Evolutionary conservation across 2,888 invertebrate species (phyloP).

Genomic region (Lasioglossum morio): DNA sequence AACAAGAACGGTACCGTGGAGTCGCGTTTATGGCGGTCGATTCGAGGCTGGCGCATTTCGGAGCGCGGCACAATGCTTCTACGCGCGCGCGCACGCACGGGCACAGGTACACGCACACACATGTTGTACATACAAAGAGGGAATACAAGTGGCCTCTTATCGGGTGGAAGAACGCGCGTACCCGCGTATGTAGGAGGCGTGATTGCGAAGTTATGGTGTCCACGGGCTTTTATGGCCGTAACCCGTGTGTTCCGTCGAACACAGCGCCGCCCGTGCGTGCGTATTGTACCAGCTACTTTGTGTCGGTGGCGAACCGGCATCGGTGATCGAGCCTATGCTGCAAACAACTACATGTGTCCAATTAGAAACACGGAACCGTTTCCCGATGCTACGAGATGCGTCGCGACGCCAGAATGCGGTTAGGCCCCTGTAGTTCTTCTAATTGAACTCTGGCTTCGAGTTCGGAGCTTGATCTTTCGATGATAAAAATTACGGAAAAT

Average conservation of each 20-base stretch:
- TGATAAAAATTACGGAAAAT: neutral
- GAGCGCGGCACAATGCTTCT: constrained; percentile 41
- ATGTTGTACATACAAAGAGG: neutral
- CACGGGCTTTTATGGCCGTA: constrained; percentile 70
- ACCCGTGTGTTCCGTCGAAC: constrained; percentile 29
- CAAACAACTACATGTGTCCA: constrained; percentile 80
- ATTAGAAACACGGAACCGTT: constrained; percentile 77
- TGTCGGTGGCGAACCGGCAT: constrained; percentile 33
- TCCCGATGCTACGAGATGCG: constrained; percentile 53
- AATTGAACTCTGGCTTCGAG: constrained; percentile 32
- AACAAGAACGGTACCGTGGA: constrained; percentile 20
- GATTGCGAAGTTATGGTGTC: constrained; percentile 72
- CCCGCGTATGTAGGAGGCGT: constrained; percentile 70
- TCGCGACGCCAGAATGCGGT: constrained; percentile 30
- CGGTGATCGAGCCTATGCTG: constrained; percentile 57
- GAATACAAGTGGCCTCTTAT: constrained; percentile 59
- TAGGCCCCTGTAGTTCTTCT: constrained; percentile 14
- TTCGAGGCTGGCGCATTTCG: constrained; percentile 17
- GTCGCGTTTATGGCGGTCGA: constrained; percentile 27
- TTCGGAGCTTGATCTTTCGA: neutral
- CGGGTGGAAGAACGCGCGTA: constrained; percentile 63
- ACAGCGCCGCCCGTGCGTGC: constrained; percentile 10
- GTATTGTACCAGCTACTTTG: constrained; percentile 30
- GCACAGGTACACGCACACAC: neutral
- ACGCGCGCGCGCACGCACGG: constrained; percentile 27